Conservation (phyloP, 2,888 invertebrate species). For the Leptura quadrifasciata region DNA sequence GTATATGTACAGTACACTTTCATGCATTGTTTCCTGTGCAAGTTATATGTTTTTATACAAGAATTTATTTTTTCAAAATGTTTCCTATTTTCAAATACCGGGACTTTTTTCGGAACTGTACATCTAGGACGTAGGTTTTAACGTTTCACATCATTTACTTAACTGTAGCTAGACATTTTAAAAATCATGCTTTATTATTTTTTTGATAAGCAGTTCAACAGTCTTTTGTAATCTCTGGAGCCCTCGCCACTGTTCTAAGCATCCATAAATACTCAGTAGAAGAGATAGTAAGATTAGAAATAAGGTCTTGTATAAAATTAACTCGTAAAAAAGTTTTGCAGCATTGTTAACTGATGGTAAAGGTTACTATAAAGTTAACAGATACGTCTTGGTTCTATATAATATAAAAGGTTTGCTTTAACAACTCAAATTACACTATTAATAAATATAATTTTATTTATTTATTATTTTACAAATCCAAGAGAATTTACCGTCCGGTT, state of each 20-base stretch:
- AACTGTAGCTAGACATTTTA: too few species aligned
- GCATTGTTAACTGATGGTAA: background rate
- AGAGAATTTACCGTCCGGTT: too few species aligned
- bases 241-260: conserved; percentile 1
- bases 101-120: background rate
- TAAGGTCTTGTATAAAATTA: conserved; percentile 28
- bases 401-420: background rate
- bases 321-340: conserved; percentile 22
- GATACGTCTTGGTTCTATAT: background rate
- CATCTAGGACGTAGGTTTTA: background rate
- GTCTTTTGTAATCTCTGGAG: conserved; percentile 4
- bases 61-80: conserved; percentile 1
- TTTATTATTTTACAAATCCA: too few species aligned
- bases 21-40: conserved; percentile 32
- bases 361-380: background rate
- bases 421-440: background rate
- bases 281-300: conserved; percentile 7
- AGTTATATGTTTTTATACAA: conserved; percentile 16
- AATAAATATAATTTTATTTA: too few species aligned
- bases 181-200: background rate
- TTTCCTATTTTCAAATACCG: background rate
- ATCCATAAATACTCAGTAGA: background rate
- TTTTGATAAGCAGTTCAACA: background rate
- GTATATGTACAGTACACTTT: background rate
- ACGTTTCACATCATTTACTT: background rate